A percentile compares a stretch with the other conserved stretches of the same genome.
Conservation (phyloP, 2,888 invertebrate genomes). For the Rugalucina vietnamica region DNA sequence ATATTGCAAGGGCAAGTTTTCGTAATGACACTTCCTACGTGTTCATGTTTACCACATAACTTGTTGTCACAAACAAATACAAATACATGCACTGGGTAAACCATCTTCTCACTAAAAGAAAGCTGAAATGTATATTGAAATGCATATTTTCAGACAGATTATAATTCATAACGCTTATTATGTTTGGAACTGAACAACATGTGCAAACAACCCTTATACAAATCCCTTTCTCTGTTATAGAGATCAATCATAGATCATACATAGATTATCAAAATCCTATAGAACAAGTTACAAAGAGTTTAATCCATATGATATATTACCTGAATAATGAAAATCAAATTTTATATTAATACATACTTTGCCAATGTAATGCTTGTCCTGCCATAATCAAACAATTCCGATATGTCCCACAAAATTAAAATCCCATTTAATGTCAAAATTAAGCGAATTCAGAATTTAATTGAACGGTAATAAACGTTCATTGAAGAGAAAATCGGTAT, state of each 20-base stretch:
- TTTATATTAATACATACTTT: slow-evolving; percentile 46
- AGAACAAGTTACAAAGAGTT: neutral
- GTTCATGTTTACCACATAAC: too few species aligned
- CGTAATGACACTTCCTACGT: too few species aligned
- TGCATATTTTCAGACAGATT: neutral
- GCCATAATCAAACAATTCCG: slow-evolving; percentile 27
- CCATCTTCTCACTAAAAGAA: neutral
- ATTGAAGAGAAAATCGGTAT: slow-evolving; percentile 38
- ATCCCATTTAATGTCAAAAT: slow-evolving; percentile 49
- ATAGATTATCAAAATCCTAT: neutral
- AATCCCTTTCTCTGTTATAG: neutral
- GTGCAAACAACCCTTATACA: neutral
- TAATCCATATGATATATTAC: neutral
- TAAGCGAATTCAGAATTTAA: slow-evolving; percentile 34
- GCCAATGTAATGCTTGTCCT: slow-evolving; percentile 38
- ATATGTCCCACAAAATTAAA: slow-evolving; percentile 29
- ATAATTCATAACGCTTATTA: neutral
- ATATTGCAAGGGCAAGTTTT: too few species aligned
- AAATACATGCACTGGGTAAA: neutral
- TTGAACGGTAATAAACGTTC: slow-evolving; percentile 3
- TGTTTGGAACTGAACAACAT: neutral
- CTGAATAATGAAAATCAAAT: slow-evolving; percentile 2
- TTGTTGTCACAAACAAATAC: neutral
- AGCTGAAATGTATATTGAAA: neutral
- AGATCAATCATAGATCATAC: neutral